phyloP scores from a whole-genome alignment of 2,113 vertebrate genomes.

The Camelus dromedarius region DNA sequence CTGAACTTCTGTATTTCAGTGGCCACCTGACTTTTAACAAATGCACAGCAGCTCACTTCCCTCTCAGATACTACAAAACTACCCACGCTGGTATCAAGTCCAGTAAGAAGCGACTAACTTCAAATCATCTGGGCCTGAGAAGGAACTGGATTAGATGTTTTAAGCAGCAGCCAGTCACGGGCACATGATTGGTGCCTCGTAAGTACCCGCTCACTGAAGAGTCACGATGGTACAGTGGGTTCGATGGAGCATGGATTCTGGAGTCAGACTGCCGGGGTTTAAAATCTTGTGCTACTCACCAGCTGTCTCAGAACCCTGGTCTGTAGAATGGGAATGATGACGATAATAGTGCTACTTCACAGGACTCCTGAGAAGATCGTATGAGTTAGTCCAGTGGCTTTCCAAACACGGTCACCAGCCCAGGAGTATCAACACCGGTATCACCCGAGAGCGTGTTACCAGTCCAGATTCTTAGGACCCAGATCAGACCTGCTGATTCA shows the following conservation, averaged over 20 bases:
- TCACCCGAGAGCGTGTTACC: not conserved
- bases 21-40: constrained; percentile 34
- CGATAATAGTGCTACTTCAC: not conserved
- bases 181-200: not conserved
- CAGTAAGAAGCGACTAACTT: not conserved
- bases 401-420: not conserved
- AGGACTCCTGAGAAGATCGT: not conserved
- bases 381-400: not conserved
- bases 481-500: not conserved
- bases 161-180: not conserved
- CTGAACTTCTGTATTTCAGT: constrained; percentile 23
- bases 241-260: not conserved
- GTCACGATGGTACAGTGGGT: not conserved
- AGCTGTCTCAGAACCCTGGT: not conserved
- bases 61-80: constrained; percentile 37
- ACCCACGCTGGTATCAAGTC: not conserved
- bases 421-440: not conserved
- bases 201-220: not conserved
- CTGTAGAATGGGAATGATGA: not conserved
- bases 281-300: not conserved
- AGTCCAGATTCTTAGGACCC: not conserved
- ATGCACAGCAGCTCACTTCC: not conserved
- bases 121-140: not conserved
- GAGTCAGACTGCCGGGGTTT: not conserved
- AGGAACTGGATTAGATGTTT: not conserved